Conservation (phyloP, 2,888 invertebrate species). For the Nycteola revayana region DNA sequence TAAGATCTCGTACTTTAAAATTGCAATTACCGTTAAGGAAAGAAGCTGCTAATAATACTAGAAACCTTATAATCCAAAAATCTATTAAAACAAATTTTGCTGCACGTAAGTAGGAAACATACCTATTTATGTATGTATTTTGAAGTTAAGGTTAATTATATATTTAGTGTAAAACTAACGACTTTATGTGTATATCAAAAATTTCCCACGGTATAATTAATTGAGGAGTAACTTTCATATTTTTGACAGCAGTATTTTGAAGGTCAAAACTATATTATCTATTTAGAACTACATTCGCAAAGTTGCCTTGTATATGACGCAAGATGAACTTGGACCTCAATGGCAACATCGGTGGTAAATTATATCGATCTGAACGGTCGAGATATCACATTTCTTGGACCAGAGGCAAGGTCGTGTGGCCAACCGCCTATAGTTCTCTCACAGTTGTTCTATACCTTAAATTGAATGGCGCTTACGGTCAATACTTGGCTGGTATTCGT, state of each 20-base stretch:
- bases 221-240: constrained; percentile 2
- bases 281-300: constrained; percentile 3
- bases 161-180: too few species aligned
- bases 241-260: constrained; percentile 2
- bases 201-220: too few species aligned
- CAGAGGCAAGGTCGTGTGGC: constrained; percentile 47
- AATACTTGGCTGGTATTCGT: constrained; percentile 30
- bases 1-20: too few species aligned
- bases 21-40: too few species aligned
- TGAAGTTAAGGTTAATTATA: too few species aligned
- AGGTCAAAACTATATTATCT: neutral
- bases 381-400: constrained; percentile 31
- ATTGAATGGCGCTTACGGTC: constrained; percentile 43
- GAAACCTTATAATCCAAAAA: too few species aligned
- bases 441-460: constrained; percentile 37
- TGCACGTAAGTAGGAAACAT: too few species aligned
- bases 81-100: too few species aligned
- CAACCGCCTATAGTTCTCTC: constrained; percentile 14
- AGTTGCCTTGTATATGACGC: constrained; percentile 10
- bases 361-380: constrained; percentile 17
- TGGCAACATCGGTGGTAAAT: constrained; percentile 16
- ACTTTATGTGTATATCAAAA: too few species aligned
- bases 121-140: too few species aligned
- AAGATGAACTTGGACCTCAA: constrained; percentile 30
- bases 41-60: too few species aligned